Evolutionary conservation across 2,888 invertebrate genomes (phyloP).

Genomic region (Ectemnius continuus): DNA sequence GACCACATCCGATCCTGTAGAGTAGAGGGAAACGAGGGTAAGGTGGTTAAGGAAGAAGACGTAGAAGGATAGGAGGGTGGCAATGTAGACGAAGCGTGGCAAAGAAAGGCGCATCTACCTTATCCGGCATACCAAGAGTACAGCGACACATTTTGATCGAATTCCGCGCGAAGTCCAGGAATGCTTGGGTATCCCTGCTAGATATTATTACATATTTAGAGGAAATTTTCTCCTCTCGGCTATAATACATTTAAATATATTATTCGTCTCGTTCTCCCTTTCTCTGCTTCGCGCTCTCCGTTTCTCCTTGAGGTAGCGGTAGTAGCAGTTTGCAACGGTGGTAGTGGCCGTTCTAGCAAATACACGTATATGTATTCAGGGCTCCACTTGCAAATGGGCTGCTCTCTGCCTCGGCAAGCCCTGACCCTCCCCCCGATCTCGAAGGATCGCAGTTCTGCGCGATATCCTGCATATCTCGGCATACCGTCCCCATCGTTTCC

Average conservation of each 20-base stretch:
- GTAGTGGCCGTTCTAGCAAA: constrained; percentile 27
- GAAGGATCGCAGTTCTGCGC: constrained; percentile 67
- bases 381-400: constrained; percentile 42
- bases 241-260: constrained; percentile 62
- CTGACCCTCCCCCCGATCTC: constrained; percentile 52
- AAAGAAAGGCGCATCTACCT: constrained; percentile 53
- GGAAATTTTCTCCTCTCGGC: constrained; percentile 52
- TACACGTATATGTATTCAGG: constrained; percentile 47
- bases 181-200: constrained; percentile 57
- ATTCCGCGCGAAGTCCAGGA: constrained; percentile 63
- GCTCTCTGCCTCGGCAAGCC: constrained; percentile 33
- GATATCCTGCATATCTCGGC: constrained; percentile 71
- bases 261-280: constrained; percentile 27
- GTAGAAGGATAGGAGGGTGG: constrained; percentile 13
- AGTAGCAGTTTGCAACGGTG: not conserved
- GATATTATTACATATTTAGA: constrained; percentile 71
- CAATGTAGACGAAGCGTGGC: constrained; percentile 14
- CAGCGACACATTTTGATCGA: constrained; percentile 66
- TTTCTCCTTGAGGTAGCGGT: not conserved
- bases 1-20: constrained; percentile 38
- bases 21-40: constrained; percentile 20
- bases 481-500: constrained; percentile 71
- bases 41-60: constrained; percentile 29
- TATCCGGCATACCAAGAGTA: constrained; percentile 62
- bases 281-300: constrained; percentile 12